Conservation (phyloP, 2,888 invertebrate species). For the Seira musarum region DNA sequence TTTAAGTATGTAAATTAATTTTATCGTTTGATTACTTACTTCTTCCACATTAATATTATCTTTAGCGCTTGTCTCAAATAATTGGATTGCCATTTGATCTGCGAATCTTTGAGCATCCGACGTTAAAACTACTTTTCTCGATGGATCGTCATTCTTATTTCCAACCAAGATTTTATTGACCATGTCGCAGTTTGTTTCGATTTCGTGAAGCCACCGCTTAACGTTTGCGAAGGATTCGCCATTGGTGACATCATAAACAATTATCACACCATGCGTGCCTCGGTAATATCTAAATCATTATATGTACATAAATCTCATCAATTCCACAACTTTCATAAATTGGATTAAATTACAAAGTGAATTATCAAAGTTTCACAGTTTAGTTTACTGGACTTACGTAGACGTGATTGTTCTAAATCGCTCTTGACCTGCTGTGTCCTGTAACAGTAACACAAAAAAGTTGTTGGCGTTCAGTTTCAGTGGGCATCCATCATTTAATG, state of each 20-base stretch:
- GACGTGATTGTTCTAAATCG: conserved; percentile 98
- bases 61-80: conserved; percentile 99
- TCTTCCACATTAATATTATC: conserved; percentile 99
- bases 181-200: conserved; percentile 99
- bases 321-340: not conserved
- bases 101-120: conserved; percentile 98
- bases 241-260: conserved; percentile 99
- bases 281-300: conserved; percentile 84
- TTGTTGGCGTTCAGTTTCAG: no score
- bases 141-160: conserved; percentile 96
- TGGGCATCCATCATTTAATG: conserved; percentile 12
- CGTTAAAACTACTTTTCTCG: conserved; percentile 95
- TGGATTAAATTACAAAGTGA: conserved; percentile 4
- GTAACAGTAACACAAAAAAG: no score
- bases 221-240: conserved; percentile 99
- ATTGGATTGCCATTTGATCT: conserved; percentile 95
- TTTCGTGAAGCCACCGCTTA: conserved; percentile 98
- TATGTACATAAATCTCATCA: not conserved
- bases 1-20: not conserved
- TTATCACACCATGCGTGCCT: conserved; percentile 99
- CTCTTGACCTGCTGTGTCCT: conserved; percentile 96
- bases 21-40: conserved; percentile 75
- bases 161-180: conserved; percentile 99
- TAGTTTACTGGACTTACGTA: conserved; percentile 77
- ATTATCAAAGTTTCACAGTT: no score